phyloP scores from a whole-genome alignment of 2,797 vertebrate species.

The Schizopygopsis pylzovi region DNA sequence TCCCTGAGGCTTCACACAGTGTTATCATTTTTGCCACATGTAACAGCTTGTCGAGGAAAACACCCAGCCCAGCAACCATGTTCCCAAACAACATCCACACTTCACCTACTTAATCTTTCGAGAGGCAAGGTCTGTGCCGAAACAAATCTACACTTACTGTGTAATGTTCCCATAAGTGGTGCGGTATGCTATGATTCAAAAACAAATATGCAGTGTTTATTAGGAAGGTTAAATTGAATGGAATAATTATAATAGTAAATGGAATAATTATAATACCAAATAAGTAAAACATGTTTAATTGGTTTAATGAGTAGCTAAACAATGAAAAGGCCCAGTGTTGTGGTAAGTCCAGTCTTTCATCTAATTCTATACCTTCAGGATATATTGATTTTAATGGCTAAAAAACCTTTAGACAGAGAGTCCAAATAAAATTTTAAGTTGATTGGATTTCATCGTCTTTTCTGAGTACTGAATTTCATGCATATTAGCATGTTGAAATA shows the following conservation, averaged over 20 bases:
- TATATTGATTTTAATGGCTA: slow-evolving; percentile 10
- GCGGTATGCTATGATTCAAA: background rate
- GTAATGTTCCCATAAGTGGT: background rate
- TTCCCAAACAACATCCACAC: slow-evolving; percentile 17
- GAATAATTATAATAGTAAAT: background rate
- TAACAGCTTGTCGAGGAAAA: slow-evolving; percentile 49
- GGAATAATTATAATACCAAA: background rate
- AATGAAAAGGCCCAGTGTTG: background rate
- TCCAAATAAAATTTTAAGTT: background rate
- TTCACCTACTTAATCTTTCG: slow-evolving; percentile 15
- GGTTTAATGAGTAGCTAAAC: background rate
- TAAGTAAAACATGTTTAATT: background rate
- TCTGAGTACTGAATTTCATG: background rate
- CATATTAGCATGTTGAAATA: background rate
- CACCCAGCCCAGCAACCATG: slow-evolving; percentile 16
- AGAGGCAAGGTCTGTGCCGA: slow-evolving; percentile 22
- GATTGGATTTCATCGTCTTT: background rate
- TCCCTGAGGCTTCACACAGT: slow-evolving; percentile 36
- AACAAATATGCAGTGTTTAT: background rate
- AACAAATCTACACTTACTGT: slow-evolving; percentile 12
- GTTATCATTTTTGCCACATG: slow-evolving; percentile 49
- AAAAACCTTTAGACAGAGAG: background rate
- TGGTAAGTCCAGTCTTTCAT: background rate
- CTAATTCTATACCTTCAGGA: background rate
- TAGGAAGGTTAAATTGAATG: background rate